These are phyloP conservation scores for Melitaea athalia DNA, from an alignment of 2,888 invertebrate species.

Conservation along the genomic window DNA sequence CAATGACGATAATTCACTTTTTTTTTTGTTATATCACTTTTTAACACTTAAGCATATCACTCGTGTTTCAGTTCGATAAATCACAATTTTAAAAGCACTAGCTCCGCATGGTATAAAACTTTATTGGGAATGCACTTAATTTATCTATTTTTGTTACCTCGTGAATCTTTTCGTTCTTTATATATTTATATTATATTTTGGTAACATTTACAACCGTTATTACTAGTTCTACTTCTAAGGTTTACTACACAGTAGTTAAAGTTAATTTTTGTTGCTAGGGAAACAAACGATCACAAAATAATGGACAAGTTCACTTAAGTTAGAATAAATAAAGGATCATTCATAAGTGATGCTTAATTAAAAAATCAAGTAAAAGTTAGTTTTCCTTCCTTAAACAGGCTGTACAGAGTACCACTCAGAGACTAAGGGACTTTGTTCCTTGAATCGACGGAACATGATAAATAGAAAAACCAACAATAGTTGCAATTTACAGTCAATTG, in stretches of 20 bases:
- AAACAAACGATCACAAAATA: too few species aligned
- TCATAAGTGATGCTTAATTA: too few species aligned
- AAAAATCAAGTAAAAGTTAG: too few species aligned
- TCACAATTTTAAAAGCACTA: slow-evolving; percentile 31
- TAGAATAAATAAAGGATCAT: too few species aligned
- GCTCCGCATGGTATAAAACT: slow-evolving; percentile 36
- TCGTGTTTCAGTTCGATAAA: slow-evolving; percentile 5
- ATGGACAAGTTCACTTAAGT: too few species aligned
- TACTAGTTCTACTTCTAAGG: background rate
- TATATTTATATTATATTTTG: background rate
- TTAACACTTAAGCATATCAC: slow-evolving; percentile 34
- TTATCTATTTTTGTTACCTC: slow-evolving; percentile 18
- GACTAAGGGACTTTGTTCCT: too few species aligned
- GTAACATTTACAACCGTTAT: slow-evolving; percentile 11
- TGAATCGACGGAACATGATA: too few species aligned
- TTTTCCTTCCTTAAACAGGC: too few species aligned
- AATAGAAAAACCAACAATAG: too few species aligned
- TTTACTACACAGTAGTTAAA: background rate
- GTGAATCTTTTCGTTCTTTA: slow-evolving; percentile 37
- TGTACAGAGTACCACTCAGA: too few species aligned
- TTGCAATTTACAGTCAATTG: too few species aligned
- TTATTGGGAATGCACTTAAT: slow-evolving; percentile 15
- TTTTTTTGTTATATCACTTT: slow-evolving; percentile 38
- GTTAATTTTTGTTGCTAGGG: too few species aligned
- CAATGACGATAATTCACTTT: slow-evolving; percentile 34